Percentiles rank a stretch among this genome's conserved stretches.
Conservation (phyloP, 2,888 invertebrate genomes). For the Drosophila helvetica region DNA sequence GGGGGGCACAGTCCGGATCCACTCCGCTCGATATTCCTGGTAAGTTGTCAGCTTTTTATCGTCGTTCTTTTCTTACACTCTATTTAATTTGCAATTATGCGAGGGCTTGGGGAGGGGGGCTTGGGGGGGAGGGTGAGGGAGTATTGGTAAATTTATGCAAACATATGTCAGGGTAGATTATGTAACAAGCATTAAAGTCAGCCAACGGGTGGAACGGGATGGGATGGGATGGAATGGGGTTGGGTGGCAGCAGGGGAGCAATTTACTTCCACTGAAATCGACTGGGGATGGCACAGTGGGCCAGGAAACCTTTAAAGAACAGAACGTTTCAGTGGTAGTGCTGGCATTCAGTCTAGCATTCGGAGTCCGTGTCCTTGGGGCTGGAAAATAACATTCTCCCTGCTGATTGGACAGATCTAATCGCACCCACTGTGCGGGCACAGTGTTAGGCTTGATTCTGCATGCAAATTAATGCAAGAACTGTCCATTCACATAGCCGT, state of each 20-base stretch:
- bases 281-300: conserved; percentile 31
- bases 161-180: conserved; percentile 74
- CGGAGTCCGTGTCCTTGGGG: too few relatives aligned
- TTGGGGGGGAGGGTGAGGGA: conserved; percentile 1
- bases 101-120: conserved; percentile 4
- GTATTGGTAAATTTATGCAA: conserved; percentile 68
- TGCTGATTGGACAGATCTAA: not conserved
- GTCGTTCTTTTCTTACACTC: conserved; percentile 59
- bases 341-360: not conserved
- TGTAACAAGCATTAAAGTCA: conserved; percentile 59
- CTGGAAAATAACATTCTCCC: not conserved
- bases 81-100: conserved; percentile 73
- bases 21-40: conserved; percentile 52
- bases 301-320: not conserved
- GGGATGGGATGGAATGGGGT: conserved; percentile 1
- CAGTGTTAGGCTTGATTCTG: conserved; percentile 58
- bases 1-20: not conserved
- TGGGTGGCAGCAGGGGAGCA: conserved; percentile 20
- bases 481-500: conserved; percentile 71
- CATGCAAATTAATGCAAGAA: conserved; percentile 76
- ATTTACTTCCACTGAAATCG: conserved; percentile 10
- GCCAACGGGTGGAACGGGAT: conserved; percentile 1
- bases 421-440: conserved; percentile 46
- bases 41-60: conserved; percentile 60
- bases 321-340: not conserved